A percentile compares a stretch with the other conserved stretches of the same genome.
Conservation (phyloP, 2,797 vertebrate species). For the Champsocephalus esox region DNA sequence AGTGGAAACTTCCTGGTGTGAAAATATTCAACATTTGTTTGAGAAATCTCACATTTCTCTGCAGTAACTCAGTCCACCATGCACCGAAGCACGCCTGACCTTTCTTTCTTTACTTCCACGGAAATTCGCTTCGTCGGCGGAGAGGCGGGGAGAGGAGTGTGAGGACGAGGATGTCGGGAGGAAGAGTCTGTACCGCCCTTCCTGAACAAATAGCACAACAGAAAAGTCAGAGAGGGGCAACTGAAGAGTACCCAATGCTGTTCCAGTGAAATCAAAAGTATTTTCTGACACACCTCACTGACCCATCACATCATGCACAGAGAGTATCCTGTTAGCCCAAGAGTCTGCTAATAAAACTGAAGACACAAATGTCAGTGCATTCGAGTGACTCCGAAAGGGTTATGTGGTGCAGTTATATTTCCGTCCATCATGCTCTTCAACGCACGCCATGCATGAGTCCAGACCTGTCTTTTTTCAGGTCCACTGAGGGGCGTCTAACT, state of each 20-base stretch:
- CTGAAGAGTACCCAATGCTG: not conserved
- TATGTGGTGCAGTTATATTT: constrained; percentile 47
- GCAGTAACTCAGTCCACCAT: constrained; percentile 20
- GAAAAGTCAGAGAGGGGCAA: constrained; percentile 28
- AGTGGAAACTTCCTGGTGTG: constrained; percentile 74
- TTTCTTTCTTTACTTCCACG: constrained; percentile 80
- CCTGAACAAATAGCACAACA: constrained; percentile 73
- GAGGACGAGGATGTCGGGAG: constrained; percentile 54
- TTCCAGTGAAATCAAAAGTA: constrained; percentile 6
- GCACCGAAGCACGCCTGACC: constrained; percentile 69
- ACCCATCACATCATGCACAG: constrained; percentile 51
- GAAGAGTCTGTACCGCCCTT: constrained; percentile 76
- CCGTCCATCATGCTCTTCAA: constrained; percentile 18
- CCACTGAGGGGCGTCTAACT: constrained; percentile 68
- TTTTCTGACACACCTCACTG: constrained; percentile 33
- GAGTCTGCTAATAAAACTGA: constrained; percentile 26
- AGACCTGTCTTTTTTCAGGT: constrained; percentile 82
- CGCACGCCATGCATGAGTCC: constrained; percentile 18
- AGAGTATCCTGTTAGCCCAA: constrained; percentile 16
- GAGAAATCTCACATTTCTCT: not conserved
- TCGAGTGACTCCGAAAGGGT: constrained; percentile 12
- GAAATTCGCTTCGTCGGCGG: constrained; percentile 63
- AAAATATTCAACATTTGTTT: constrained; percentile 37
- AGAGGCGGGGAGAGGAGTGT: constrained; percentile 30
- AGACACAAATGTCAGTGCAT: constrained; percentile 31